Evolutionary conservation across 1,140 invertebrate genomes (phyloP), one percentile per base, ranked within the genome.

Genomic region (Dolichoris vasculosae): DNA sequence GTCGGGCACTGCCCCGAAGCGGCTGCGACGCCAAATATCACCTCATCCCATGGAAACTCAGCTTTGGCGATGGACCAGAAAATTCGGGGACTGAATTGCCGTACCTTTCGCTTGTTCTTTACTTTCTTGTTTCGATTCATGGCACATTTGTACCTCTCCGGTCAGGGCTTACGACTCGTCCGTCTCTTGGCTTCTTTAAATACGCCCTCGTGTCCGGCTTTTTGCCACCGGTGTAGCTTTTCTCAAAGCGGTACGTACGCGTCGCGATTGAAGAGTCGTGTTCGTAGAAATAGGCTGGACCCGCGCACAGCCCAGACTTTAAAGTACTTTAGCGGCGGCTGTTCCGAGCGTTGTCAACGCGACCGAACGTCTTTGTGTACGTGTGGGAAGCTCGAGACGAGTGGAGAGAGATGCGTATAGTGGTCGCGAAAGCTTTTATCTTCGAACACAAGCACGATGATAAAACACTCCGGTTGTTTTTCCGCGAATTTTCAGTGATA

Each of bases 181-280:
- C n/a, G n/a, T n/a, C 7, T 38, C 32, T 40, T 6, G 51, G 26
- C 59, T 38, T 64, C 59, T 38, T 80, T 80, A 63, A 78, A 59
- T 59, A 59, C 40, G 13, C n/a, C n/a, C 32, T 48, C 35, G 32
- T 17, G 7, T 7, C 0, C 32, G 26, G 30, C 40, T 40, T 46
- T 69, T 81, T n/a, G n/a, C n/a, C n/a, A n/a, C n/a, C n/a, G n/a
- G n/a, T n/a, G n/a, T n/a, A n/a, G n/a, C n/a, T n/a, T n/a, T n/a
- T n/a, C n/a, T n/a, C n/a, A n/a, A n/a, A n/a, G n/a, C n/a, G n/a
- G n/a, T n/a, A n/a, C n/a, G n/a, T 81, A 35, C 51, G 35, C 64
- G 78, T 38, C 59, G 30, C 40, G 43, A 69, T 81, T 81, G 79
- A 67, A 81, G 69, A 81, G 43, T 81, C 64, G 64, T 32, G 43